Percentiles rank a stretch among this genome's conserved stretches.
These are phyloP conservation scores for Invenusta paracnida DNA, from an alignment of 2,888 invertebrate species.

Conservation along the genomic window DNA sequence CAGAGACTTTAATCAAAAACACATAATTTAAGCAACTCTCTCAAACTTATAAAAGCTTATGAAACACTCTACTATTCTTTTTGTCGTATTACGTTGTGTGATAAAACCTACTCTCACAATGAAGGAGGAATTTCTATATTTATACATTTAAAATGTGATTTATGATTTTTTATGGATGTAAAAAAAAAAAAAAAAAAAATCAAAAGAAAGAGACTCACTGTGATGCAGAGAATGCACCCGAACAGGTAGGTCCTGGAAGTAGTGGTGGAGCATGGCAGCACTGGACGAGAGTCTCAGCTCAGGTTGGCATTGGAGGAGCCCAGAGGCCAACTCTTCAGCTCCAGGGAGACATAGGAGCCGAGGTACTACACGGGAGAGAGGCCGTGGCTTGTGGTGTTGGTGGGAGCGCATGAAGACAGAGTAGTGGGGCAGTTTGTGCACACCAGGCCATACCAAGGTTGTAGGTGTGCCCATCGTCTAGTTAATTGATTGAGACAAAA, in stretches of 20 bases:
- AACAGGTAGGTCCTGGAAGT: slow-evolving; percentile 79
- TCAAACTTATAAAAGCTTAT: no score
- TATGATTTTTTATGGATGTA: no score
- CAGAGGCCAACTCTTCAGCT: slow-evolving; percentile 79
- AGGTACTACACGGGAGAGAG: slow-evolving; percentile 67
- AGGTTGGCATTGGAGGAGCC: slow-evolving; percentile 73
- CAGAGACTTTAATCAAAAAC: no score
- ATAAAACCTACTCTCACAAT: no score
- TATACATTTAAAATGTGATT: no score
- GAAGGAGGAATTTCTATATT: no score
- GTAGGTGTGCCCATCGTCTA: slow-evolving; percentile 88
- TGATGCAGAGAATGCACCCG: slow-evolving; percentile 10
- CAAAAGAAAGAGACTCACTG: background rate
- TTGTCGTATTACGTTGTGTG: no score
- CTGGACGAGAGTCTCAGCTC: slow-evolving; percentile 78
- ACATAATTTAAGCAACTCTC: no score
- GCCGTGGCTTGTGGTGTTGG: background rate
- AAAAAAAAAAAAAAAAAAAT: no score
- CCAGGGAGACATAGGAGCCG: slow-evolving; percentile 78
- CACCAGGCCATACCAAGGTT: slow-evolving; percentile 86
- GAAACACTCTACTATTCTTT: no score
- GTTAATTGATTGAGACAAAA: no score
- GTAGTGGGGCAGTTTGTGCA: slow-evolving; percentile 74
- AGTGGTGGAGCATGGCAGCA: slow-evolving; percentile 78
- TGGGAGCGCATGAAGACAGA: slow-evolving; percentile 43